Evolutionary conservation across 1,140 invertebrate genomes (phyloP).

Genomic region (Ridgeia piscesae): DNA sequence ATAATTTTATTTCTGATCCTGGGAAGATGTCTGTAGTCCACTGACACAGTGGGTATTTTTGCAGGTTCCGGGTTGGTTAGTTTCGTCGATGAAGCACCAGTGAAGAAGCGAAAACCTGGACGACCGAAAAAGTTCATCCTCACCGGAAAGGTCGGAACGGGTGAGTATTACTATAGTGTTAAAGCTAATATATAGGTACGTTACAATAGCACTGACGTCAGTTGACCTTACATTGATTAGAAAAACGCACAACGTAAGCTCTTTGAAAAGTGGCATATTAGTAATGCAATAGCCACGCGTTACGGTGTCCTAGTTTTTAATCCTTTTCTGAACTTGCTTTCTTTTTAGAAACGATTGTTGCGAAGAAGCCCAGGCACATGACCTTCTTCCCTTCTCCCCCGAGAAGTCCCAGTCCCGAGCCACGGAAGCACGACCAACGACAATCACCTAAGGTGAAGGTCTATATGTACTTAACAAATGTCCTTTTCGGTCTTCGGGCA

Average conservation of each 20-base stretch:
- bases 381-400: constrained; percentile 33
- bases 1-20: background rate
- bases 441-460: background rate
- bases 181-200: constrained; percentile 1
- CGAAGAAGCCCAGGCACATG: constrained; percentile 67
- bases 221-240: too few relatives aligned
- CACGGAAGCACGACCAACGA: background rate
- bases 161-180: constrained; percentile 33
- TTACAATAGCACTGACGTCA: too few relatives aligned
- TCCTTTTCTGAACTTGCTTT: background rate
- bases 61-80: background rate
- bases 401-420: background rate
- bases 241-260: too few relatives aligned
- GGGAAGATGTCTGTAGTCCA: background rate
- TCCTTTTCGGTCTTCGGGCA: too few relatives aligned
- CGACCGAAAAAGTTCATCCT: constrained; percentile 74
- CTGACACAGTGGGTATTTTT: background rate
- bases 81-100: constrained; percentile 45
- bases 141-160: constrained; percentile 61
- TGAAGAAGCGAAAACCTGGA: constrained; percentile 81
- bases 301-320: background rate
- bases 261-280: background rate
- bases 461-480: too few relatives aligned
- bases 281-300: background rate
- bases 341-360: constrained; percentile 73